phyloP scores from a whole-genome alignment of 2,888 invertebrate species.

The Heliconius ethilla region DNA sequence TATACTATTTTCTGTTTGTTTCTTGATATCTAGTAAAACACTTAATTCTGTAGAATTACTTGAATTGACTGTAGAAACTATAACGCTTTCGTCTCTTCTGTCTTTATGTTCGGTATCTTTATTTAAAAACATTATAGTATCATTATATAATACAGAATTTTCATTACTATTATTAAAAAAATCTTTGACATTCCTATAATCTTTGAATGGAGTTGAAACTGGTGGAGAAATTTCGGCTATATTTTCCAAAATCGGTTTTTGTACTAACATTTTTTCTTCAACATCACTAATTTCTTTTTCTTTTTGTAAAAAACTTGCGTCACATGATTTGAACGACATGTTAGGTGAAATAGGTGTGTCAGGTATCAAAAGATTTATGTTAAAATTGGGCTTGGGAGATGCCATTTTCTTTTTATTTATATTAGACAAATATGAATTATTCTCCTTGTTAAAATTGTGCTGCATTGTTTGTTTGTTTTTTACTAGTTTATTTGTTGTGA shows the following conservation, averaged over 20 bases:
- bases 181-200: conserved; percentile 66
- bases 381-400: conserved; percentile 42
- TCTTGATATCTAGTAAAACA: conserved; percentile 60
- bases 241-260: conserved; percentile 59
- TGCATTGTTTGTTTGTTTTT: conserved; percentile 52
- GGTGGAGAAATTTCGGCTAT: conserved; percentile 64
- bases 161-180: conserved; percentile 63
- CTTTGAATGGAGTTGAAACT: conserved; percentile 69
- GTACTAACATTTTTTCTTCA: conserved; percentile 55
- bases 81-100: conserved; percentile 66
- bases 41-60: conserved; percentile 55
- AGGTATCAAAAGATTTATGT: conserved; percentile 46
- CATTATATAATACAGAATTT: conserved; percentile 54
- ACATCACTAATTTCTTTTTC: conserved; percentile 68
- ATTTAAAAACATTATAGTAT: conserved; percentile 70
- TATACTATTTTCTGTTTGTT: conserved; percentile 58
- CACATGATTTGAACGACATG: conserved; percentile 67
- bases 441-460: conserved; percentile 61
- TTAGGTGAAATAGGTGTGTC: conserved; percentile 62
- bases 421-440: conserved; percentile 49
- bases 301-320: conserved; percentile 69
- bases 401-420: conserved; percentile 44
- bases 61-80: conserved; percentile 61
- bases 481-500: conserved; percentile 47
- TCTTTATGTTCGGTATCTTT: conserved; percentile 52